These are phyloP conservation scores for Elephantulus edwardii DNA, from an alignment of 2,113 vertebrate species.

Conservation along the genomic window DNA sequence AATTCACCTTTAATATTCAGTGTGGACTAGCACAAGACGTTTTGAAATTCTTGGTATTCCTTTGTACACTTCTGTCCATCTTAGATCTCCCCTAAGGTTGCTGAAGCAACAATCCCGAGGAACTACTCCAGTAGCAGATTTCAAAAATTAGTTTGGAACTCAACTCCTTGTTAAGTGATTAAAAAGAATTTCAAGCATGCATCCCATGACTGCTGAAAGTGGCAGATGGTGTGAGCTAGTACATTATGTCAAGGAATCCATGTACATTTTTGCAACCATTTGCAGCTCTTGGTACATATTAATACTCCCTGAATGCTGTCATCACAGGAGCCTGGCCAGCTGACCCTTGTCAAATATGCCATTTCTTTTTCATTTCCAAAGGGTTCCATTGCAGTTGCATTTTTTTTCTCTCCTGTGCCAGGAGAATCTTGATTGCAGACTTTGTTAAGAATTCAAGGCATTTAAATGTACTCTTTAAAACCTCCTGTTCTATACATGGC, in stretches of 20 bases:
- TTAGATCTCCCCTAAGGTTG: slow-evolving; percentile 17
- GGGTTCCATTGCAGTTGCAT: slow-evolving; percentile 42
- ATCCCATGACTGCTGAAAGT: slow-evolving; percentile 51
- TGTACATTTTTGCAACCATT: slow-evolving; percentile 63
- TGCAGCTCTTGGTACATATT: slow-evolving; percentile 65
- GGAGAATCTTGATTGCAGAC: slow-evolving; percentile 23
- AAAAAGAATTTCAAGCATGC: slow-evolving; percentile 64
- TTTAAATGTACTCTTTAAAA: slow-evolving; percentile 21
- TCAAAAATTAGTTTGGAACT: slow-evolving; percentile 53
- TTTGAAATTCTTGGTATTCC: slow-evolving; percentile 20
- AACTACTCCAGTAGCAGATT: slow-evolving; percentile 39
- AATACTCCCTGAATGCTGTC: slow-evolving; percentile 66
- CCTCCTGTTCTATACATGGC: slow-evolving; percentile 5
- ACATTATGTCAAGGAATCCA: slow-evolving; percentile 75
- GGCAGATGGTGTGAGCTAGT: slow-evolving; percentile 74
- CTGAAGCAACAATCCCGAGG: background rate
- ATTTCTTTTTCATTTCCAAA: slow-evolving; percentile 56
- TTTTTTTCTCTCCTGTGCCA: slow-evolving; percentile 22
- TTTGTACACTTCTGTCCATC: background rate
- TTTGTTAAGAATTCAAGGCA: slow-evolving; percentile 50
- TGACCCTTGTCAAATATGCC: slow-evolving; percentile 72
- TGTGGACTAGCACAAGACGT: background rate
- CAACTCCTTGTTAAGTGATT: slow-evolving; percentile 65
- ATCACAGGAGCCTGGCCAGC: slow-evolving; percentile 61
- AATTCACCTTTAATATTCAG: background rate